These are phyloP conservation scores for Endomychus coccineus DNA, from an alignment of 2,888 invertebrate genomes.

Conservation along the genomic window DNA sequence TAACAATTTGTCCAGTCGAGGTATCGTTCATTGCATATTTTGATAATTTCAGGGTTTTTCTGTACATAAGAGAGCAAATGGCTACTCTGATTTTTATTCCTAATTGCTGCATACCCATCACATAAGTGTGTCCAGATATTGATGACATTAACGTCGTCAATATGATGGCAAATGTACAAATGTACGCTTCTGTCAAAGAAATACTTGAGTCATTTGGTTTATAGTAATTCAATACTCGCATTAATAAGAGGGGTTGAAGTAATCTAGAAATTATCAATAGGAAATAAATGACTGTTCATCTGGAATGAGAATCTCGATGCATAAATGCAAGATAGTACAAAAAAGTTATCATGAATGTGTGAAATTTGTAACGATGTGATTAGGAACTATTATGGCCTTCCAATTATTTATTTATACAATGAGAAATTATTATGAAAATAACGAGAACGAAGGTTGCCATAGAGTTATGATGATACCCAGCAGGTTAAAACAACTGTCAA, in stretches of 20 bases:
- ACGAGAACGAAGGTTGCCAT: too few species aligned
- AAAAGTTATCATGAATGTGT: too few species aligned
- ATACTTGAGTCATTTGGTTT: constrained; percentile 23
- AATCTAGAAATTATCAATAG: constrained; percentile 22
- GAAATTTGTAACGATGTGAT: too few species aligned
- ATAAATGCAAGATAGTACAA: too few species aligned
- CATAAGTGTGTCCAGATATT: constrained; percentile 64
- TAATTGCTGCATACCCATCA: constrained; percentile 75
- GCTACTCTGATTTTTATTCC: constrained; percentile 80
- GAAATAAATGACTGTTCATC: too few species aligned
- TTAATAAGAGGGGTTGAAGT: constrained; percentile 30
- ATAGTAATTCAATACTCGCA: constrained; percentile 30
- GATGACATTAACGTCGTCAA: constrained; percentile 53
- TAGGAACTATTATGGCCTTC: too few species aligned
- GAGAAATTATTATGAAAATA: too few species aligned
- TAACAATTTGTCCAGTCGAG: constrained; percentile 51
- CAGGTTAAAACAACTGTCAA: too few species aligned
- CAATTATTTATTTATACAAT: too few species aligned
- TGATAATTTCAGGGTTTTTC: constrained; percentile 60
- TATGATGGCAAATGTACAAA: constrained; percentile 28
- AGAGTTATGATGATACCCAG: too few species aligned
- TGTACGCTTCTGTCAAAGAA: constrained; percentile 24
- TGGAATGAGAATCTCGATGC: background rate
- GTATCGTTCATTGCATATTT: constrained; percentile 77
- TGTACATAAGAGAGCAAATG: constrained; percentile 73